Percentiles rank a stretch among this genome's conserved stretches.
Evolutionary conservation across 2,113 vertebrate genomes (phyloP).

Genomic region (Polypterus bichir): DNA sequence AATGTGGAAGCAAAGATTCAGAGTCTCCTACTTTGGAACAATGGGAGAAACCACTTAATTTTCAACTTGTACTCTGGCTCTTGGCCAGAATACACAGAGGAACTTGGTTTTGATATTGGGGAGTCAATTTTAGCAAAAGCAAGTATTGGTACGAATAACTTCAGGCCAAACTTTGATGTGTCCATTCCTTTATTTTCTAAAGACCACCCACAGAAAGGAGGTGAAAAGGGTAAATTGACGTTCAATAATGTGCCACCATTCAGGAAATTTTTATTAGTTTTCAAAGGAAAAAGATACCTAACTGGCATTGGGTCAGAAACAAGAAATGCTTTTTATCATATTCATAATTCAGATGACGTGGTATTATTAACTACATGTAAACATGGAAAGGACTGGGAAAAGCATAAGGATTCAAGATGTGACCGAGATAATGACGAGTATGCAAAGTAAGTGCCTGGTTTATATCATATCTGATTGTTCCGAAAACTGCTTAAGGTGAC

Average conservation of each 20-base stretch:
- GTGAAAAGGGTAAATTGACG: slow-evolving; percentile 35
- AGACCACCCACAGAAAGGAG: slow-evolving; percentile 53
- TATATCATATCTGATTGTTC: slow-evolving; percentile 9
- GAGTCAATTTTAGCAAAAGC: slow-evolving; percentile 61
- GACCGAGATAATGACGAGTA: slow-evolving; percentile 56
- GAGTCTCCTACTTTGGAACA: slow-evolving; percentile 52
- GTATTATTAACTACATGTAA: slow-evolving; percentile 62
- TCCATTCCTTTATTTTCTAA: slow-evolving; percentile 63
- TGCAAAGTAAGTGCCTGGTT: slow-evolving; percentile 48
- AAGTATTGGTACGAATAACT: slow-evolving; percentile 53
- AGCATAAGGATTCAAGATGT: slow-evolving; percentile 55
- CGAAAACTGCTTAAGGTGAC: too few relatives aligned
- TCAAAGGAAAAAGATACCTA: slow-evolving; percentile 63
- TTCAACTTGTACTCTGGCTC: slow-evolving; percentile 64
- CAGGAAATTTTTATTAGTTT: slow-evolving; percentile 60
- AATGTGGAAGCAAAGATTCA: slow-evolving; percentile 48
- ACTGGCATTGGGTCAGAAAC: slow-evolving; percentile 64
- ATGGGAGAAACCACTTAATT: slow-evolving; percentile 59
- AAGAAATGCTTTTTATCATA: slow-evolving; percentile 59
- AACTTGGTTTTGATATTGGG: slow-evolving; percentile 59
- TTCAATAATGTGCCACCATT: slow-evolving; percentile 40
- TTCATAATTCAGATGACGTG: slow-evolving; percentile 58
- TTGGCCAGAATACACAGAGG: slow-evolving; percentile 63
- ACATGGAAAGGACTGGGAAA: slow-evolving; percentile 66
- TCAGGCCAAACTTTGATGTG: slow-evolving; percentile 53